Evolutionary conservation across 2,113 vertebrate genomes (phyloP).

Genomic region (Phoxinus phoxinus): DNA sequence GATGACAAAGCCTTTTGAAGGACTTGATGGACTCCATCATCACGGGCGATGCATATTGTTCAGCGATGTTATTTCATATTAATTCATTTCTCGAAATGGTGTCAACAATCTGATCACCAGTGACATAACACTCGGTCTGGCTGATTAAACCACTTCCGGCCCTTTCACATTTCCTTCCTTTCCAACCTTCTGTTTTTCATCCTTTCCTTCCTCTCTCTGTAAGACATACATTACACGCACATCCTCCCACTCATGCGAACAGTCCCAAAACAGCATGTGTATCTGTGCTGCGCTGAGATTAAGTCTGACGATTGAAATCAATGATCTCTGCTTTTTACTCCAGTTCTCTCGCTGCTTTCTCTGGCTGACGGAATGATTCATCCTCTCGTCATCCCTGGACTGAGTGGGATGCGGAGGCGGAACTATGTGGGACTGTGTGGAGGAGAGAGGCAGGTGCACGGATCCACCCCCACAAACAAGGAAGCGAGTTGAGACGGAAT

Average conservation of each 20-base stretch:
- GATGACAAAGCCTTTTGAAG: not conserved
- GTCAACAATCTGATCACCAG: not conserved
- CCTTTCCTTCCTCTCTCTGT: conserved; percentile 15
- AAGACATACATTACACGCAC: not conserved
- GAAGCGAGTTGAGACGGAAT: conserved; percentile 31
- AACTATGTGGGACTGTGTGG: conserved; percentile 50
- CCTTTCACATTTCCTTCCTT: conserved; percentile 16
- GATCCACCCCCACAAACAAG: conserved; percentile 43
- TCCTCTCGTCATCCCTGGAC: conserved; percentile 37
- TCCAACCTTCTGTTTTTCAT: not conserved
- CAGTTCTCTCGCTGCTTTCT: conserved; percentile 30
- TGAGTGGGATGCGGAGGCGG: conserved; percentile 45
- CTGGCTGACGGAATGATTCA: conserved; percentile 35
- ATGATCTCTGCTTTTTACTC: conserved; percentile 25
- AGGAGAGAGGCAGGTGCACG: conserved; percentile 45
- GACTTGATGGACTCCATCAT: conserved; percentile 10
- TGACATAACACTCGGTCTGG: not conserved
- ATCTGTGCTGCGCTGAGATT: conserved; percentile 30
- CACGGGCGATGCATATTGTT: not conserved
- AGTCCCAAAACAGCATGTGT: conserved; percentile 12
- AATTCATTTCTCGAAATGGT: conserved; percentile 13
- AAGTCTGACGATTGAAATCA: conserved; percentile 37
- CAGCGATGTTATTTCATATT: not conserved
- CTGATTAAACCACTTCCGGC: conserved; percentile 9
- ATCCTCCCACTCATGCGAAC: conserved; percentile 30